Base-by-base conservation (phyloP, 2,888 invertebrate species). In the Parnassius smintheus region DNA sequence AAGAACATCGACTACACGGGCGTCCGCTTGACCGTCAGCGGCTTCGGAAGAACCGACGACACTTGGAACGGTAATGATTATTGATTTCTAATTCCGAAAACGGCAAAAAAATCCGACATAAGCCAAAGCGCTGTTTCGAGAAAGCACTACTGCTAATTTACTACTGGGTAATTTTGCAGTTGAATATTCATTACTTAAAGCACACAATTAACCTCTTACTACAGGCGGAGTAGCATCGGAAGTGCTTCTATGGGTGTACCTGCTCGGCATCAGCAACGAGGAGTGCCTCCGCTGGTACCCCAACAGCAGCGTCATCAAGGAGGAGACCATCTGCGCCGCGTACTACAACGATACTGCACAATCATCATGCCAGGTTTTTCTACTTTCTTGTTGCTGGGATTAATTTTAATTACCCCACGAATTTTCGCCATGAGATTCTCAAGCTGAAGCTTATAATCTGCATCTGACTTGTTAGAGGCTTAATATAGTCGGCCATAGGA, bases 211-310 rank as follows among this genome's bases (percentile, higher is more conserved):
- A 35, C 0, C 35, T 9, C 46, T n/a, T 4, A 46, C 9, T 50
- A 18, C 12, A 91, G 91, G 86, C 65, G 90, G 90, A 2, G 44
- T 75, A 0, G 60, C 78, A 0, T 88, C 91, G 0, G 86, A 87
- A 60, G 76, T 88, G 18, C 85, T 93, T 3, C 85, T 86, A 61
- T 93, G 88, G 79, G 87, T 91, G 51, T 77, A 76, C 70, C 92
- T 93, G 52, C 74, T 74, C 13, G 89, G 86, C 44, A 80, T 90
- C 72, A 77, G 78, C 66, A 87, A 86, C 71, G 78, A 69, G 25
- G 78, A 80, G 44, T 91, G 91, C 71, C 74, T 71, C 3, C 0
- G 10, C 2, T 86, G 81, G 79, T 90, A 85, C 75, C 70, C 74
- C 25, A 64, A 44, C 69, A 80, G 81, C 66, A 41, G 52, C 2